Evolutionary conservation across 53 echinoderm and acorn worm genomes (phyloP).

Genomic region (Arbacia lixula): DNA sequence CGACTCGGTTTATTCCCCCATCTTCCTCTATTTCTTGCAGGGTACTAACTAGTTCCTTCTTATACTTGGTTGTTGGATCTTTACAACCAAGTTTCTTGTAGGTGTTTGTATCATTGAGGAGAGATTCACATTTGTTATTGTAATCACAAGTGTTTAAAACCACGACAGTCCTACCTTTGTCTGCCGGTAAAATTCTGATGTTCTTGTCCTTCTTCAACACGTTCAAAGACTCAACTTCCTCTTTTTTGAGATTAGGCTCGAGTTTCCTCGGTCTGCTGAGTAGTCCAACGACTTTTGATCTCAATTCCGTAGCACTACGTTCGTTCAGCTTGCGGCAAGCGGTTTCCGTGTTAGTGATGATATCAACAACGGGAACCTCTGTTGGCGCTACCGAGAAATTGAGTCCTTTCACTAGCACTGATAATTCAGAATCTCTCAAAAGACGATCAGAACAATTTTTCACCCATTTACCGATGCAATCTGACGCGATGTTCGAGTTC

Average conservation of each 20-base stretch:
- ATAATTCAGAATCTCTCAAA: slow-evolving; percentile 47
- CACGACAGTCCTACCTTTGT: slow-evolving; percentile 19
- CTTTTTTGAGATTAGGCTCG: background rate
- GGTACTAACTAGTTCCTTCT: background rate
- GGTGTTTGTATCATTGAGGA: background rate
- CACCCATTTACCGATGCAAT: slow-evolving; percentile 55
- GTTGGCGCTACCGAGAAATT: slow-evolving; percentile 48
- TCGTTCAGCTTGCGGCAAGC: slow-evolving; percentile 29
- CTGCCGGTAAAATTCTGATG: slow-evolving; percentile 5
- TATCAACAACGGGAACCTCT: slow-evolving; percentile 54
- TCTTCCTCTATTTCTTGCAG: slow-evolving; percentile 13
- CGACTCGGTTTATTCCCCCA: slow-evolving; percentile 2
- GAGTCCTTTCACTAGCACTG: slow-evolving; percentile 54
- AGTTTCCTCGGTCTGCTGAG: slow-evolving; percentile 39
- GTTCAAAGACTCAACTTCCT: background rate
- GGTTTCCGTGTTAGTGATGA: slow-evolving; percentile 54
- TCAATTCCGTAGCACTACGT: slow-evolving; percentile 21
- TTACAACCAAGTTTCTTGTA: slow-evolving; percentile 16
- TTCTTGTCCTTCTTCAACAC: slow-evolving; percentile 3
- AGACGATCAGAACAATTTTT: slow-evolving; percentile 45
- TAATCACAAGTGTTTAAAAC: slow-evolving; percentile 18
- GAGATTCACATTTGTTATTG: slow-evolving; percentile 20
- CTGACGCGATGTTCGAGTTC: slow-evolving; percentile 39
- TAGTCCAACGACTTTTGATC: slow-evolving; percentile 10
- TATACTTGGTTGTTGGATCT: slow-evolving; percentile 32